Evolutionary conservation across 2,888 invertebrate species (phyloP).

Genomic region (Tipula lateralis): DNA sequence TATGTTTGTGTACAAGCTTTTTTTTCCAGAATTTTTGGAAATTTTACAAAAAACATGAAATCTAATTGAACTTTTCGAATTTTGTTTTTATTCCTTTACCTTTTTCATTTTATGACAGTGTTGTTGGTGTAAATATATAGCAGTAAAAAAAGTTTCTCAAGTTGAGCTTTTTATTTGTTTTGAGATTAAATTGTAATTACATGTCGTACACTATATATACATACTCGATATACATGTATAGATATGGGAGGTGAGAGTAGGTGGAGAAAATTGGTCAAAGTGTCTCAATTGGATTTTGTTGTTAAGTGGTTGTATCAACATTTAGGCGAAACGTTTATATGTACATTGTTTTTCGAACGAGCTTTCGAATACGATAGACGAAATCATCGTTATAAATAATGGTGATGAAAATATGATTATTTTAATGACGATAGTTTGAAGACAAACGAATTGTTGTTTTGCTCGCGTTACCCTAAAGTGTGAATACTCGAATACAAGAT

Average conservation of each 20-base stretch:
- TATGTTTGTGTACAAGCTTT: neutral
- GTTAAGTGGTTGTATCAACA: neutral
- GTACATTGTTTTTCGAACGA: neutral
- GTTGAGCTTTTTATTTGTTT: slow-evolving; percentile 19
- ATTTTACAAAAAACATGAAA: slow-evolving; percentile 19
- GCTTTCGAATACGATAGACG: neutral
- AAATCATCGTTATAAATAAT: neutral
- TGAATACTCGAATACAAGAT: neutral
- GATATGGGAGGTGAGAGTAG: neutral
- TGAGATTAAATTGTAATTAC: slow-evolving; percentile 15
- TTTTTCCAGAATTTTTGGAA: slow-evolving; percentile 13
- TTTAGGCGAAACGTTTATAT: neutral
- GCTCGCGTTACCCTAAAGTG: neutral
- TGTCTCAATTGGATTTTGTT: neutral
- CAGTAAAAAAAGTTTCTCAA: neutral
- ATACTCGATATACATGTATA: neutral
- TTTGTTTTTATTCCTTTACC: neutral
- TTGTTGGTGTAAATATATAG: neutral
- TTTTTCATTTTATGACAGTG: neutral
- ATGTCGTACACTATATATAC: neutral
- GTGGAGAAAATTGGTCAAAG: slow-evolving; percentile 14
- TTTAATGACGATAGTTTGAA: neutral
- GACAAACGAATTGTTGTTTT: neutral
- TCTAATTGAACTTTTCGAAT: slow-evolving; percentile 13
- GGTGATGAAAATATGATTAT: neutral